Conservation (phyloP, 2,797 vertebrate genomes). For the Micropoecilia bifurca region DNA sequence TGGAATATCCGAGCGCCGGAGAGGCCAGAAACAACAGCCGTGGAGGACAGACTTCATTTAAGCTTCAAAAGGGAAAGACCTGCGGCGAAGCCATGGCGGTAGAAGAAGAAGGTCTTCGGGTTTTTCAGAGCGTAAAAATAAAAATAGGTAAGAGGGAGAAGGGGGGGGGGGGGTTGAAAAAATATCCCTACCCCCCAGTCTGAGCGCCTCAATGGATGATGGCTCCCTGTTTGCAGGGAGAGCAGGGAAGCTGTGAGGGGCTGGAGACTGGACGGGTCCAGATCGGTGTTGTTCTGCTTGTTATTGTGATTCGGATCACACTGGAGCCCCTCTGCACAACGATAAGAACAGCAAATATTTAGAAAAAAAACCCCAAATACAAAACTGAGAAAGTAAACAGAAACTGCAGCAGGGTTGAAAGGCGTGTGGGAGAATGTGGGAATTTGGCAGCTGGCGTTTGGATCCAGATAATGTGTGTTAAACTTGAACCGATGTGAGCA, state of each 20-base stretch:
- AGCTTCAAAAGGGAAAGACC: conserved; percentile 60
- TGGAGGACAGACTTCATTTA: conserved; percentile 64
- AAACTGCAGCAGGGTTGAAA: conserved; percentile 20
- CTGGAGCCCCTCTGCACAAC: conserved; percentile 25
- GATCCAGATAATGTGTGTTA: conserved; percentile 42
- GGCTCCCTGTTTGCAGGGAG: conserved; percentile 63
- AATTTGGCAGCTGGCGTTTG: conserved; percentile 56
- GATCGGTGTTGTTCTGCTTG: conserved; percentile 51
- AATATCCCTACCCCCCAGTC: conserved; percentile 61
- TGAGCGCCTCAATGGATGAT: conserved; percentile 63
- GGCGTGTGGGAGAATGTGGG: conserved; percentile 44
- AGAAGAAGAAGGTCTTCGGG: conserved; percentile 95
- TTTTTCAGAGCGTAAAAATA: conserved; percentile 98
- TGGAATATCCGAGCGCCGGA: conserved; percentile 76
- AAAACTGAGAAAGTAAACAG: neutral
- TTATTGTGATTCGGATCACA: conserved; percentile 78
- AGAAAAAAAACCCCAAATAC: neutral
- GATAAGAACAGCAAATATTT: conserved; percentile 27
- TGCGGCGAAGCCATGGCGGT: conserved; percentile 89
- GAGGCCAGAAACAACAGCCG: conserved; percentile 59
- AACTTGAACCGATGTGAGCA: conserved; percentile 29
- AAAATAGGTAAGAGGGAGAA: conserved; percentile 90
- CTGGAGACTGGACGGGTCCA: conserved; percentile 29
- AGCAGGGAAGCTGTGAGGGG: conserved; percentile 33
- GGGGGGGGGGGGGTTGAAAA: neutral